Evolutionary conservation across 2,113 vertebrate species (phyloP), one percentile per base, ranked within the genome.

Genomic region (Asarcornis scutulata): DNA sequence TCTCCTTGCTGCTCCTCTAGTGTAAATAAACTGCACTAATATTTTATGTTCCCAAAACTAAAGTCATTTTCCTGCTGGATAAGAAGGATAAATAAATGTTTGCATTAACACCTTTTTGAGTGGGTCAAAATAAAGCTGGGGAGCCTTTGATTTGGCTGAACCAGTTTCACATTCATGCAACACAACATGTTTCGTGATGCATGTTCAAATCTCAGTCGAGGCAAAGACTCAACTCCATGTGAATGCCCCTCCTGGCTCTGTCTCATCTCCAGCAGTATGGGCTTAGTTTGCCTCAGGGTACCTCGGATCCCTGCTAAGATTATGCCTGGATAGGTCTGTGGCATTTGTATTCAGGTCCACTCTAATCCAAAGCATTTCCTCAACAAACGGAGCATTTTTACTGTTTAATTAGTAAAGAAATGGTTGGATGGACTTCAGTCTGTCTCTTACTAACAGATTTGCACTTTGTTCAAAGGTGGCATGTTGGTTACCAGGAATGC

Each of bases 361-460:
- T 74, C 82, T 79, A 96, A 94, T 63, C 85, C 53, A 64, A 94
- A 93, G 87, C 76, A 88, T 93, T 95, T 94, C 88, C 85, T 95
- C 83, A 83, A 91, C 89, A 88, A 89, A 88, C 29, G 29, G 88
- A 68, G 90, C 68, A 56, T 91, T 96, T 91, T 81, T 83, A 81
- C 79, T 83, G 72, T 83, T 94, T 86, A 96, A 96, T 95, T 96
- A 93, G 93, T 89, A 83, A 91, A 86, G 93, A 67, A 95, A 96
- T 94, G 95, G 79, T 91, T 91, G 85, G 93, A 20, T 93, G 91
- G 85, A 89, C 85, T 88, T 95, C 64, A 74, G 72, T 56, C 93
- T 79, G 59, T 92, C 79, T 81, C 85, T 67, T 64, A 14, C 75
- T 83, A 73, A 87, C 59, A 59, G 64, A 94, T 83, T 71, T 74